Percentiles rank a stretch among this genome's conserved stretches.
These are phyloP conservation scores for Hassar affinis DNA, from an alignment of 2,113 vertebrate genomes.

Conservation along the genomic window DNA sequence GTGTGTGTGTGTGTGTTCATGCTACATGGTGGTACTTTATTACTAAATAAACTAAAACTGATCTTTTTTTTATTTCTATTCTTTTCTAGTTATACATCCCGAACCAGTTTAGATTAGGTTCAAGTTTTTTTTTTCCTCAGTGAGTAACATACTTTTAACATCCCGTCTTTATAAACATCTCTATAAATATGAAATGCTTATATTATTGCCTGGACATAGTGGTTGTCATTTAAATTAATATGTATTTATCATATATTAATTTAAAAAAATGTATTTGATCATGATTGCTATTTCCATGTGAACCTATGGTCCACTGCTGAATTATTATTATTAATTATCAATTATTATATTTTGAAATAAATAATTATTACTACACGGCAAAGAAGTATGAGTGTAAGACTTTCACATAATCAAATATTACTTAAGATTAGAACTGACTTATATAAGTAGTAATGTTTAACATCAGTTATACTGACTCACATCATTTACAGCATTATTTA, in stretches of 20 bases:
- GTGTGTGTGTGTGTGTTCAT: neutral
- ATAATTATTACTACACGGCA: neutral
- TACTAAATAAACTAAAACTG: neutral
- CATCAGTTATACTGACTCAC: neutral
- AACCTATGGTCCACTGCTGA: neutral
- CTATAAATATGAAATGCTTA: neutral
- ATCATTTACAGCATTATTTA: neutral
- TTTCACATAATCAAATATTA: neutral
- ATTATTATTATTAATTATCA: neutral
- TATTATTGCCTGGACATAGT: neutral
- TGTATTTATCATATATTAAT: neutral
- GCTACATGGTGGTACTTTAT: neutral
- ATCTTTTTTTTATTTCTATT: neutral
- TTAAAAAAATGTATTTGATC: neutral
- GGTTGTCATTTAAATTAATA: neutral
- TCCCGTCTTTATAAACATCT: neutral
- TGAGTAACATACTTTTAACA: neutral
- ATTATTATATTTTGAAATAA: too few relatives aligned
- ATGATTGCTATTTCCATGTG: neutral
- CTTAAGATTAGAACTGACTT: neutral
- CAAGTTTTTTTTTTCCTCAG: neutral
- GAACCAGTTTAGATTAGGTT: neutral
- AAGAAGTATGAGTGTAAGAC: neutral
- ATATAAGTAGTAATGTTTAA: neutral
- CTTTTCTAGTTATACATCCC: neutral